Evolutionary conservation across 2,113 vertebrate genomes (phyloP), one percentile per base, ranked within the genome.

Genomic region (Sterrhoptilus dennistouni): DNA sequence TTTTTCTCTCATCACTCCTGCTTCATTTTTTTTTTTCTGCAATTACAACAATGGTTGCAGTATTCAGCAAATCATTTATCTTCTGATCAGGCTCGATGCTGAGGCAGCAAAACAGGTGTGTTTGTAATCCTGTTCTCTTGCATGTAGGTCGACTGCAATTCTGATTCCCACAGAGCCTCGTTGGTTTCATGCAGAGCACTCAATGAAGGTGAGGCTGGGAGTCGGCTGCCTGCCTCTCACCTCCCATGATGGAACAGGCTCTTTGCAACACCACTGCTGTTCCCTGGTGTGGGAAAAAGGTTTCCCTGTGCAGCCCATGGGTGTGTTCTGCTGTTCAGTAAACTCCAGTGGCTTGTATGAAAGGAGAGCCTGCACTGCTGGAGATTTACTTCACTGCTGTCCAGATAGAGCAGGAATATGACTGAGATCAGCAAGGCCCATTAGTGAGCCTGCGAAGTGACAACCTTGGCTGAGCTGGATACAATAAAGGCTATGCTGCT

Each of bases 21-120:
- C 29, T 54, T 87, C 23, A 21, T 4, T 71, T 60, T 74, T 63
- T 80, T 76, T 80, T 86, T 71, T 14, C 52, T 35, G n/a, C 3
- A 1, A 15, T 49, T 63, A 29, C 40, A 83, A 29, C n/a, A 52
- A 25, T 17, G 7, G 23, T 59, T 96, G 14, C 7, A 23, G 45
- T 64, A 44, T 78, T 92, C 71, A 90, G 64, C 79, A 83, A 68
- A 38, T 78, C 9, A 12, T 88, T 91, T 96, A 96, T 96, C 85
- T 86, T 85, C 82, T 61, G 49, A 91, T 96, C 93, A 83, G 47
- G 11, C 70, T 88, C 59, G 6, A 33, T 68, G 88, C 83, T 85
- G 92, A 96, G 56, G 25, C 79, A 89, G 85, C 59, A 66, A 63
- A 92, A 52, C 27, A 77, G 59, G 44, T 81, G 64, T 70, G 64